phyloP scores from a whole-genome alignment of 2,888 invertebrate genomes.

The Acleris holmiana region DNA sequence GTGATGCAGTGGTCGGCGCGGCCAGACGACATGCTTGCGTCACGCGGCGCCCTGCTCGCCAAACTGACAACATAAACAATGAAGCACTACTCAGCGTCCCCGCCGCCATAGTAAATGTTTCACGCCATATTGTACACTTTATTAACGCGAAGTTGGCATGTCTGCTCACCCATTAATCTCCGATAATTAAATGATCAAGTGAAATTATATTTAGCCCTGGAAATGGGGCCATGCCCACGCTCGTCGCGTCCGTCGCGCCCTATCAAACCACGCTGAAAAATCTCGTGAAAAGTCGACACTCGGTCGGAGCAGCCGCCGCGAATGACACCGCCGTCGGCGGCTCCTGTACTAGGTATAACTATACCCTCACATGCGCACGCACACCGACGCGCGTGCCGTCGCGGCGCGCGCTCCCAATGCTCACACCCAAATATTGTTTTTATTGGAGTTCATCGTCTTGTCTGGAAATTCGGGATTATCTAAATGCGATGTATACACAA shows the following conservation, averaged over 20 bases:
- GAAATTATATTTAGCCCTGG: slow-evolving; percentile 81
- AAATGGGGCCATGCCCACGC: slow-evolving; percentile 75
- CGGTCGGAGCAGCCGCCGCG: slow-evolving; percentile 17
- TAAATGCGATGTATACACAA: slow-evolving; percentile 37
- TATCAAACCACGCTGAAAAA: slow-evolving; percentile 56
- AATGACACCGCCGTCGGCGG: slow-evolving; percentile 7
- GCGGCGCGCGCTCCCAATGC: slow-evolving; percentile 28
- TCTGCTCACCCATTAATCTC: slow-evolving; percentile 77
- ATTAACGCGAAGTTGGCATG: slow-evolving; percentile 76
- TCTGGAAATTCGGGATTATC: slow-evolving; percentile 37
- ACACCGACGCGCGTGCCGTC: slow-evolving; percentile 3
- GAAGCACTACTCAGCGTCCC: slow-evolving; percentile 39
- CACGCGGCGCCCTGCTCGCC: slow-evolving; percentile 12
- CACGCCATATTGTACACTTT: slow-evolving; percentile 68
- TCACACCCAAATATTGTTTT: slow-evolving; percentile 37
- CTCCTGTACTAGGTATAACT: slow-evolving; percentile 3
- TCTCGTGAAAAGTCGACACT: slow-evolving; percentile 44
- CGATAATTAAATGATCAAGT: slow-evolving; percentile 84
- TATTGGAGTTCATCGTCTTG: slow-evolving; percentile 37
- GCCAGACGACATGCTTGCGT: slow-evolving; percentile 3
- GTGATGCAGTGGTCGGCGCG: no score
- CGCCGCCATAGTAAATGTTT: slow-evolving; percentile 58
- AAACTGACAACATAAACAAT: slow-evolving; percentile 46
- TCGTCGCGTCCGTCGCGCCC: slow-evolving; percentile 57
- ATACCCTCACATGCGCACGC: not conserved